Percentiles rank a stretch among this genome's conserved stretches.
Evolutionary conservation across 2,888 invertebrate genomes (phyloP).

Genomic region (Nyleta sp.): DNA sequence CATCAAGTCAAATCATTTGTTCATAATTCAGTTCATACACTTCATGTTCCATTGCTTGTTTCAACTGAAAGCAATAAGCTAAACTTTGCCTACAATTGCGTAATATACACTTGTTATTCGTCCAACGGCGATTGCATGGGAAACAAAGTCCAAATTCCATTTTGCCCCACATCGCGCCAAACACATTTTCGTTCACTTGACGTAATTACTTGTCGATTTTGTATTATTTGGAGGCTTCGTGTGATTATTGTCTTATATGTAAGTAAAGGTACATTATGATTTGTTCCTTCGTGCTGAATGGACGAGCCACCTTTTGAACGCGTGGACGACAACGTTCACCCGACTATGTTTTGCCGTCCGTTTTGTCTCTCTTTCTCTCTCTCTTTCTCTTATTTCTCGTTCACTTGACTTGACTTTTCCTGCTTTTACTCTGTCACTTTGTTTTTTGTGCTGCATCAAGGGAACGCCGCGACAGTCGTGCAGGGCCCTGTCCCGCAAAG

Average conservation of each 20-base stretch:
- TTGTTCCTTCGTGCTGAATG: slow-evolving; percentile 6
- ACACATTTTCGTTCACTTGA: slow-evolving; percentile 1
- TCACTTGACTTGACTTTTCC: slow-evolving; percentile 43
- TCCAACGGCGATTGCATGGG: too few relatives aligned
- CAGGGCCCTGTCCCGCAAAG: slow-evolving; percentile 79
- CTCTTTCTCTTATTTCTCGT: slow-evolving; percentile 39
- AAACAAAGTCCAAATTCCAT: too few relatives aligned
- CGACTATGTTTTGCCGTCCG: background rate
- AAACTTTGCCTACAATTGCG: too few relatives aligned
- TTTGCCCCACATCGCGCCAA: too few relatives aligned
- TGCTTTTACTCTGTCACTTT: slow-evolving; percentile 66
- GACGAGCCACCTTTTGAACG: background rate
- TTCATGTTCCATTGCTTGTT: too few relatives aligned
- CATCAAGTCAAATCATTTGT: too few relatives aligned
- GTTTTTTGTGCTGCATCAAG: slow-evolving; percentile 78
- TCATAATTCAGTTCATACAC: too few relatives aligned
- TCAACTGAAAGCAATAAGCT: too few relatives aligned
- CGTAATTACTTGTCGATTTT: background rate
- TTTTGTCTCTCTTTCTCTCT: background rate
- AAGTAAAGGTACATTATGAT: slow-evolving; percentile 18
- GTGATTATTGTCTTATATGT: slow-evolving; percentile 19
- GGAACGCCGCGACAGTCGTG: slow-evolving; percentile 74
- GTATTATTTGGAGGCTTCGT: slow-evolving; percentile 24
- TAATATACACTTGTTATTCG: too few relatives aligned
- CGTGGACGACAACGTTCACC: background rate